These are phyloP conservation scores for Acrocephalus kingi DNA, from an alignment of 2,113 vertebrate species.

Conservation along the genomic window DNA sequence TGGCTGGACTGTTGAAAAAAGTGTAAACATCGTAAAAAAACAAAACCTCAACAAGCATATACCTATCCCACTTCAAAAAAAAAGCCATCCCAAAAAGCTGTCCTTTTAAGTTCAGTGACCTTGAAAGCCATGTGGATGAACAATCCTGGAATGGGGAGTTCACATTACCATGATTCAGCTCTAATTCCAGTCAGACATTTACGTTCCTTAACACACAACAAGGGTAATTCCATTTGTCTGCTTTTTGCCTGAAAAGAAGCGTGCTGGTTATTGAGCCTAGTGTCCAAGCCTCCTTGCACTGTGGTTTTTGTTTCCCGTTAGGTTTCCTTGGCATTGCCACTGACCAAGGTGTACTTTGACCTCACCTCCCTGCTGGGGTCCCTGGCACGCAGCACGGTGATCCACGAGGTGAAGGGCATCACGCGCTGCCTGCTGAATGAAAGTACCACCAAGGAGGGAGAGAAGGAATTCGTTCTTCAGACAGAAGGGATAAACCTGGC, in stretches of 20 bases:
- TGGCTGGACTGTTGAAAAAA: not conserved
- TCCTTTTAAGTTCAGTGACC: not conserved
- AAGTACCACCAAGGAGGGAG: constrained; percentile 68
- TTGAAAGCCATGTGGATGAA: not conserved
- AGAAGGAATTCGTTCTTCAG: constrained; percentile 81
- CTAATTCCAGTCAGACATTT: not conserved
- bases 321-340: constrained; percentile 83
- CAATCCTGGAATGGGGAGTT: not conserved
- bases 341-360: constrained; percentile 90
- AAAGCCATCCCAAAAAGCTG: not conserved
- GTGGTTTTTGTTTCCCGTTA: not conserved
- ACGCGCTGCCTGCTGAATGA: constrained; percentile 89
- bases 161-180: not conserved
- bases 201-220: not conserved
- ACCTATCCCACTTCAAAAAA: not conserved
- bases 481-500: constrained; percentile 94
- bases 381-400: constrained; percentile 78
- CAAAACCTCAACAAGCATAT: not conserved
- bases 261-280: not conserved
- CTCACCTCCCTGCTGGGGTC: constrained; percentile 82
- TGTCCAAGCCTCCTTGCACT: not conserved
- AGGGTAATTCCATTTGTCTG: not conserved
- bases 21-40: not conserved
- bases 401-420: constrained; percentile 89
- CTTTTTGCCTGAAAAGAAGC: not conserved